A percentile compares a stretch with the other conserved stretches of the same genome.
phyloP scores from a whole-genome alignment of 2,888 invertebrate species.

The Aphidius colemani region DNA sequence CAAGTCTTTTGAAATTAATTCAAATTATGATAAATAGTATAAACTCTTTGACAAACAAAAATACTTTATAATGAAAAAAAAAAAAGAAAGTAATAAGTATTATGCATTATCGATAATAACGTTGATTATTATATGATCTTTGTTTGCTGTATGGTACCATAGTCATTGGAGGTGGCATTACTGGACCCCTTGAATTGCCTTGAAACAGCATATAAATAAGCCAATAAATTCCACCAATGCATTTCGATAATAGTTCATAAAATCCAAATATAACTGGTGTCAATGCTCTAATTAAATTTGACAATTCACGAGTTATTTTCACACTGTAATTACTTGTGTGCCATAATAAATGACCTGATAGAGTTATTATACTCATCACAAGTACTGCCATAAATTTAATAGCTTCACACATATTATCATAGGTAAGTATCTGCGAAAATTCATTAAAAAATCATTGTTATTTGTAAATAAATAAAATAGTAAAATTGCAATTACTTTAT shows the following conservation, averaged over 20 bases:
- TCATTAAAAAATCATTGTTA: conserved; percentile 9
- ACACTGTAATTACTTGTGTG: conserved; percentile 52
- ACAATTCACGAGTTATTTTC: conserved; percentile 50
- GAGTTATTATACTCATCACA: conserved; percentile 46
- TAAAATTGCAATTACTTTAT: conserved; percentile 36
- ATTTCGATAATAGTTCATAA: conserved; percentile 53
- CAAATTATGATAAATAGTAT: conserved; percentile 5
- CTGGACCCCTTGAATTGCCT: conserved; percentile 31
- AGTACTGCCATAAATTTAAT: conserved; percentile 49
- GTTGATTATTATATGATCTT: conserved; percentile 25
- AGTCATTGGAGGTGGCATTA: conserved; percentile 28
- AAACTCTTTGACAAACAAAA: neutral
- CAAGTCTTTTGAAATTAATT: neutral
- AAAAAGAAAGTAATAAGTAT: no score
- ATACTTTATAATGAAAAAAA: no score
- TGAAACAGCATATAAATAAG: conserved; percentile 51
- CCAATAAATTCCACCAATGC: conserved; percentile 57
- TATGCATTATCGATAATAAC: neutral
- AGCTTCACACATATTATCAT: conserved; percentile 46
- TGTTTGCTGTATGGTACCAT: conserved; percentile 10
- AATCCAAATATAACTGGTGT: conserved; percentile 54
- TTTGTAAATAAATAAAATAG: no score
- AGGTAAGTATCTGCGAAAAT: conserved; percentile 46
- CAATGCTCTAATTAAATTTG: conserved; percentile 44
- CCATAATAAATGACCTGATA: conserved; percentile 44